phyloP scores from a whole-genome alignment of 2,113 vertebrate species.

The Bambusicola thoracicus region DNA sequence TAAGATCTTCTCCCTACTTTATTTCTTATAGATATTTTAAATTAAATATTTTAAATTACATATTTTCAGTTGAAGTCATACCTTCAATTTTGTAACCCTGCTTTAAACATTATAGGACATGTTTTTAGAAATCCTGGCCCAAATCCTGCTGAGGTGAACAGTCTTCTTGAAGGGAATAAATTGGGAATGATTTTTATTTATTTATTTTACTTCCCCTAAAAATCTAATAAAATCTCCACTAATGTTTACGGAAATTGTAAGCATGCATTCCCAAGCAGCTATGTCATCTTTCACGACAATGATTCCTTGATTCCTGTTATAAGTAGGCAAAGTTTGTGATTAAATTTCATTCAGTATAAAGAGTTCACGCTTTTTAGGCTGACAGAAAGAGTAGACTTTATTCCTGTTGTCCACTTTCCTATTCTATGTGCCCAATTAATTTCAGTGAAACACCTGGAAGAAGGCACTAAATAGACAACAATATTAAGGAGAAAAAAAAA shows the following conservation, averaged over 20 bases:
- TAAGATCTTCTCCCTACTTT: background rate
- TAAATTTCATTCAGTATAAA: background rate
- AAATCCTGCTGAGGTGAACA: background rate
- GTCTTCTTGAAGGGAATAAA: background rate
- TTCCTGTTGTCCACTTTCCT: background rate
- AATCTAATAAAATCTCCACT: background rate
- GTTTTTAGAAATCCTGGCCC: background rate
- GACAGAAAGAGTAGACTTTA: background rate
- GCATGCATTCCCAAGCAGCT: background rate
- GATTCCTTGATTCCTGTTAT: background rate
- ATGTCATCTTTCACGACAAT: background rate
- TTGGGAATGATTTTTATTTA: background rate
- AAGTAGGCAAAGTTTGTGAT: background rate
- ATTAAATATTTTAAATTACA: background rate
- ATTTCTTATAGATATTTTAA: background rate
- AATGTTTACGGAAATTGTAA: background rate
- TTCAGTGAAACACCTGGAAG: background rate
- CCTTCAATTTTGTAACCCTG: background rate
- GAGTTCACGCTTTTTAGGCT: background rate
- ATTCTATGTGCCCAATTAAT: background rate
- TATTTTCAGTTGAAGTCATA: background rate
- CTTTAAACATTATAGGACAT: background rate
- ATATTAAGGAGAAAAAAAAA: background rate
- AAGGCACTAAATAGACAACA: background rate
- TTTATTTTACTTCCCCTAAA: background rate